A percentile compares a stretch with the other conserved stretches of the same genome.
These are phyloP conservation scores for Eleutherodactylus coqui DNA, from an alignment of 2,797 vertebrate genomes.

Conservation along the genomic window DNA sequence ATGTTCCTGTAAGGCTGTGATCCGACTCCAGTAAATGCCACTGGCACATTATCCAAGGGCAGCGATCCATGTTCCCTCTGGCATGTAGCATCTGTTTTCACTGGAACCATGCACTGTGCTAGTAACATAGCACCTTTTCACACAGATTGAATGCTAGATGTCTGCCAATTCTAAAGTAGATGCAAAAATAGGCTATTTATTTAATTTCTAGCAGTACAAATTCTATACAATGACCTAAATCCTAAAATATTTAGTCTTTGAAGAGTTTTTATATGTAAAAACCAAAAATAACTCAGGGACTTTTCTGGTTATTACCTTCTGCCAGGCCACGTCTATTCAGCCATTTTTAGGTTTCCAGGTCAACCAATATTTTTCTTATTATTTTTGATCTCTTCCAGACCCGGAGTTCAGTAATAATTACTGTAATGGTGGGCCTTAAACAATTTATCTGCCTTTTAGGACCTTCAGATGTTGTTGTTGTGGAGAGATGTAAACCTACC, in stretches of 20 bases:
- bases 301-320: no score
- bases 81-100: slow-evolving; percentile 23
- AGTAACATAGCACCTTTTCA: neutral
- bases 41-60: slow-evolving; percentile 29
- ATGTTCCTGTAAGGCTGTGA: slow-evolving; percentile 13
- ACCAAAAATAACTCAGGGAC: neutral
- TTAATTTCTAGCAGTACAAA: neutral
- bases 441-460: slow-evolving; percentile 39
- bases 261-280: neutral
- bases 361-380: neutral
- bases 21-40: slow-evolving; percentile 21
- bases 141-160: neutral
- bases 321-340: no score
- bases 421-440: slow-evolving; percentile 3
- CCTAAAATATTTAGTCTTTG: neutral
- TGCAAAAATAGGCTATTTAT: neutral
- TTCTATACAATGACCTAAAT: neutral
- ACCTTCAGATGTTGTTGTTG: slow-evolving; percentile 11
- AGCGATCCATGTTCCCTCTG: slow-evolving; percentile 10
- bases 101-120: slow-evolving; percentile 17
- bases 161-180: neutral
- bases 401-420: slow-evolving; percentile 9
- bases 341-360: neutral
- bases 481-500: slow-evolving; percentile 73
- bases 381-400: neutral